These are phyloP conservation scores for Atethmia centrago DNA, from an alignment of 2,888 invertebrate species.

Conservation along the genomic window DNA sequence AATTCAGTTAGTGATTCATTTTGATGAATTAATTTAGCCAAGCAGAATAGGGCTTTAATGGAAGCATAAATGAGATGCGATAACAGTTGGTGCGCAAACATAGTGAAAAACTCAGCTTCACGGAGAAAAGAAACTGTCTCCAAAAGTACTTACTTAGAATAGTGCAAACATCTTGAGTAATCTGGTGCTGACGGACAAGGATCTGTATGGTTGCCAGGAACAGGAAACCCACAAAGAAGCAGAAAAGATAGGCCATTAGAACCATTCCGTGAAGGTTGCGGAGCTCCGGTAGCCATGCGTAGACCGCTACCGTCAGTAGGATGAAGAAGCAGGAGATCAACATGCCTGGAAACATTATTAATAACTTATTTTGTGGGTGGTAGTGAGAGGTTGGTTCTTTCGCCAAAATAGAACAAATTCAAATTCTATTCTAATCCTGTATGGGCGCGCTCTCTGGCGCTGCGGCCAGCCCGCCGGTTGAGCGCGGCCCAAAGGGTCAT, in stretches of 20 bases:
- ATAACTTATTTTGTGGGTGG: neutral
- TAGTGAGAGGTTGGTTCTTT: neutral
- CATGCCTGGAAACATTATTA: slow-evolving; percentile 89
- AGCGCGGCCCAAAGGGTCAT: too few relatives aligned
- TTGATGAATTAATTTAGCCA: neutral
- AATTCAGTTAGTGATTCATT: neutral
- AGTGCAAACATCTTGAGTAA: slow-evolving; percentile 63
- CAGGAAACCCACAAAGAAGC: slow-evolving; percentile 92
- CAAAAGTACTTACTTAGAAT: slow-evolving; percentile 75
- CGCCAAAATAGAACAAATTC: neutral
- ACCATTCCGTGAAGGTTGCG: slow-evolving; percentile 94
- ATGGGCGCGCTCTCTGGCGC: too few relatives aligned
- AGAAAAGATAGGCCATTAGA: slow-evolving; percentile 93
- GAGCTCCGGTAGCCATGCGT: slow-evolving; percentile 93
- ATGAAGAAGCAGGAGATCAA: slow-evolving; percentile 94
- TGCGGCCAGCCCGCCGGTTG: too few relatives aligned
- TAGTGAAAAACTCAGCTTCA: too few relatives aligned
- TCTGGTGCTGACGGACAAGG: slow-evolving; percentile 70
- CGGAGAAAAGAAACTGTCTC: neutral
- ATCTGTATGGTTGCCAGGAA: slow-evolving; percentile 90
- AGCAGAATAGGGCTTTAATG: neutral
- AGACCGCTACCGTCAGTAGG: slow-evolving; percentile 93
- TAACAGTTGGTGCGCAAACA: neutral
- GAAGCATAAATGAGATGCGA: neutral
- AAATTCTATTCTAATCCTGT: too few relatives aligned